Percentiles rank a stretch among this genome's conserved stretches.
Evolutionary conservation across 2,888 invertebrate genomes (phyloP).

Genomic region (Argyresthia albistria): DNA sequence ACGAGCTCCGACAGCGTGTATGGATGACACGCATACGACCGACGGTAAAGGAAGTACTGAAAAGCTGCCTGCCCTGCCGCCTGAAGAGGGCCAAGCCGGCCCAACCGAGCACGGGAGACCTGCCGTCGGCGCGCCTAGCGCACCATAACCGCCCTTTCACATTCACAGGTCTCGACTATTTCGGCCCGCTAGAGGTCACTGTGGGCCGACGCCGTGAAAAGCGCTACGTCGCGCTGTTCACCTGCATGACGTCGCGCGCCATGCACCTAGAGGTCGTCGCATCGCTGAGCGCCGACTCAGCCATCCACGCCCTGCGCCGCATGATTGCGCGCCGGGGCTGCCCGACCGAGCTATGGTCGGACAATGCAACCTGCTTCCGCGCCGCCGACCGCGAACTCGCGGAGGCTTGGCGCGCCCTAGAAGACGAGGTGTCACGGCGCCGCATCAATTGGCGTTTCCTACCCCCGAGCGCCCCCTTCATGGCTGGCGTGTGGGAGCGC

Average conservation of each 20-base stretch:
- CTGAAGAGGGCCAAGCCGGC: constrained; percentile 2
- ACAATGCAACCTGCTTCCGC: constrained; percentile 12
- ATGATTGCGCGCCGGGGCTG: neutral
- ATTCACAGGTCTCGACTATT: constrained; percentile 1
- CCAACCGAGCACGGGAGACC: constrained; percentile 6
- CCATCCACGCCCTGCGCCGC: neutral
- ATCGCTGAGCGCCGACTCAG: neutral
- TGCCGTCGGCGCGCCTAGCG: constrained; percentile 6
- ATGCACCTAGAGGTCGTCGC: neutral
- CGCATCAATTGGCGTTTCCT: too few relatives aligned
- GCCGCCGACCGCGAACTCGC: constrained; percentile 10
- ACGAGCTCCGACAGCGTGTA: constrained; percentile 8
- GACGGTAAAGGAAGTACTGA: constrained; percentile 2
- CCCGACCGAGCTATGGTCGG: neutral
- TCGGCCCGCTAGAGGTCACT: constrained; percentile 6
- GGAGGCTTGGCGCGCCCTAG: neutral
- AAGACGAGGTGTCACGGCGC: too few relatives aligned
- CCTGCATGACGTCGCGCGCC: constrained; percentile 5
- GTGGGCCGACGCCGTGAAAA: constrained; percentile 4
- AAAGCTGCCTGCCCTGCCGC: neutral
- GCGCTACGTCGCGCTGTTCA: constrained; percentile 6
- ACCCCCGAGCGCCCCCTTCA: too few relatives aligned
- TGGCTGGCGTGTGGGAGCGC: too few relatives aligned
- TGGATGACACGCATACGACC: constrained; percentile 8
- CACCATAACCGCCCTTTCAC: constrained; percentile 6